Evolutionary conservation across 2,113 vertebrate genomes (phyloP).

Genomic region (Struthio camelus): DNA sequence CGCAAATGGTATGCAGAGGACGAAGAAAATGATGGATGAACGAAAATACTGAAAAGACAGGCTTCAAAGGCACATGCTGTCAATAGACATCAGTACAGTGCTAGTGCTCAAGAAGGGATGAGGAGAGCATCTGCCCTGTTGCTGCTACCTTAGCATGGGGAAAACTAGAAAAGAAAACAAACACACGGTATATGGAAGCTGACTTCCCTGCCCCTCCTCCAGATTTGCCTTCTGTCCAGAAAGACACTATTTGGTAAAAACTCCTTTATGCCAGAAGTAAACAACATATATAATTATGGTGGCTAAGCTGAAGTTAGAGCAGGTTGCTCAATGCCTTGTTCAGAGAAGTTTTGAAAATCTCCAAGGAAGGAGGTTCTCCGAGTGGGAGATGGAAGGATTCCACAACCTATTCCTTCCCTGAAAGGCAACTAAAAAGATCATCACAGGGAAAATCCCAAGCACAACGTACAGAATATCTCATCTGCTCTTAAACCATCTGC

Average conservation of each 20-base stretch:
- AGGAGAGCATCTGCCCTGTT: constrained; percentile 5
- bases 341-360: background rate
- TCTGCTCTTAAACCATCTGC: background rate
- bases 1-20: background rate
- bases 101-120: background rate
- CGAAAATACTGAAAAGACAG: constrained; percentile 28
- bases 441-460: no score
- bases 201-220: background rate
- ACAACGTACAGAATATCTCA: background rate
- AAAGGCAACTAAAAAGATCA: background rate
- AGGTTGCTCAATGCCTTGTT: background rate
- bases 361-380: background rate
- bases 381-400: rapidly evolving
- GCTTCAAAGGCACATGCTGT: background rate
- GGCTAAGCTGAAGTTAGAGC: background rate
- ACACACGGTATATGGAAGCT: background rate
- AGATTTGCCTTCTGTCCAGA: background rate
- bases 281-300: background rate
- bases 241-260: background rate
- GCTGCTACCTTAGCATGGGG: background rate
- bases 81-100: background rate
- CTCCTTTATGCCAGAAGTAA: background rate
- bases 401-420: background rate
- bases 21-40: constrained; percentile 14
- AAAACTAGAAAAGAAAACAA: background rate